Base-by-base conservation (phyloP, 2,888 invertebrate genomes). In the Proisotoma minuta region DNA sequence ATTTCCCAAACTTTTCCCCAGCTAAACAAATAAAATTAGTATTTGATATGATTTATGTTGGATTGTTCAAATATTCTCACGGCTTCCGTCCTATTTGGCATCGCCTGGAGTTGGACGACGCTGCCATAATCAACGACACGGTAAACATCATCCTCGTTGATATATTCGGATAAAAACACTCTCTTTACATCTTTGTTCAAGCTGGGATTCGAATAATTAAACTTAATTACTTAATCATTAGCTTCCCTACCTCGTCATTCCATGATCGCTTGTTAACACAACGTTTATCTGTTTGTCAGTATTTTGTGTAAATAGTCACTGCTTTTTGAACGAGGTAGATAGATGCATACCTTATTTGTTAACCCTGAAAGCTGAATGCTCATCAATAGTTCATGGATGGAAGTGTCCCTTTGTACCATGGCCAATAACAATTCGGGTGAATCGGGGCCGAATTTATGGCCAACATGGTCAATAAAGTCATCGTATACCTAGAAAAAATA, bases 251-350 rank as follows among this genome's bases (percentile, higher is more conserved):
- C n/a, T 65, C 2, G 76, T 74, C 78, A 78, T 78, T 22, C 78
- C 78, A 58, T 78, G 77, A 57, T 77, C 77, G 40, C 77, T 76
- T 23, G 77, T 74, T 24, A 78, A 75, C 5, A 78, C 72, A 3
- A 78, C 63, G 60, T 77, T 77, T n/a, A 77, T 74, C 76, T 76
- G 24, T 20, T 48, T 40, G 27, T 26, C 52, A 29, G n/a, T 10
- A 47, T 18, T 22, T 23, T 22, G 23, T 23, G 23, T 23, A 39
- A 53, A 5, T 22, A n/a, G 48, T 48, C 15, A 34, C 34, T 10
- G 34, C 34, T 34, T 34, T 34, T 34, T 12, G 18, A 47, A 18
- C 47, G 10, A 34, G 12, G 12, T 34, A 10, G 10, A 34, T 34
- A 34, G 12, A 34, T 12, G 12, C 12, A 34, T 12, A 56, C 56